Base-by-base conservation (phyloP, 2,888 invertebrate genomes). In the Imbricaverruca yamaguchii region DNA sequence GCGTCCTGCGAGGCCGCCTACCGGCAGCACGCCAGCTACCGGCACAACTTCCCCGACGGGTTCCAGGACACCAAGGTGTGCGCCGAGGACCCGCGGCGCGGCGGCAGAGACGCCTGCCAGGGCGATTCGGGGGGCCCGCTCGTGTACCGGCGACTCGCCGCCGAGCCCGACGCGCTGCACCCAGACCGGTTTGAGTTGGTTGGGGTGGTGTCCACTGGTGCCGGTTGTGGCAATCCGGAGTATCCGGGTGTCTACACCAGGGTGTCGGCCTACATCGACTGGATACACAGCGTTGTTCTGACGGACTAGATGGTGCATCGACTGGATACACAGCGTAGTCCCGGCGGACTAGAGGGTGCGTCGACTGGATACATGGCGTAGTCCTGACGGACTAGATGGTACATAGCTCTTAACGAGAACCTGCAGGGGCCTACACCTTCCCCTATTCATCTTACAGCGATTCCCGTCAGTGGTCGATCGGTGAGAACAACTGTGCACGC, bases 111-210 rank as follows among this genome's bases (percentile, higher is more conserved):
- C 4, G 74, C 74, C 39, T 74, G 74, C 53, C 39, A 39, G 53
- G 74, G 74, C 53, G 74, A 74, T n/a, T 74, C 74, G 39, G 74
- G 74, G 7, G 74, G 74, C 18, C 74, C 74, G 15, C 74, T 74
- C 11, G 21, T 74, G 74, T 18, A 61, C 61, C 61, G 61, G 8
- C 8, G 8, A 9, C 8, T 18, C 23, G 53, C 39, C 74, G 8
- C 39, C 15, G 74, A 23, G 39, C 39, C 39, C 39, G 39, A 39
- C 39, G 39, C 39, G 4, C 39, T 39, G 39, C 39, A 39, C 39
- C 39, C 39, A 0, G 74, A 53, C 7, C 13, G 6, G 39, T 74
- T 15, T n/a, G 25, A 10, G 53, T 13, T 74, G 53, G 21, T 74
- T 9, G 74, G 74, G 18, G 74, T 74, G 13, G 74, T 74, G 6